Conservation (phyloP, 2,113 vertebrate species). For the Peromyscus leucopus region DNA sequence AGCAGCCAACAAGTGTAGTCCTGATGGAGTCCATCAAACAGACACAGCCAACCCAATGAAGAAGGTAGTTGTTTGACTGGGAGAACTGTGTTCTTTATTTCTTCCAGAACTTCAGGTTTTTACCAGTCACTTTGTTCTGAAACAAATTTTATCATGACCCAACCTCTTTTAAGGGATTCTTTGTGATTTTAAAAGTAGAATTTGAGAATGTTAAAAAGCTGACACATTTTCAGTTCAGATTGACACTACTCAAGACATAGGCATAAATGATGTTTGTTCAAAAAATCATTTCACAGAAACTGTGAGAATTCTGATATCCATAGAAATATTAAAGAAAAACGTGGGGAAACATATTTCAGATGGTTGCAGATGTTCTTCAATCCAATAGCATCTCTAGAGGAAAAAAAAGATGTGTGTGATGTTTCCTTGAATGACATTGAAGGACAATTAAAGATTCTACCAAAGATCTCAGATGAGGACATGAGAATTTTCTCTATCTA, state of each 20-base stretch:
- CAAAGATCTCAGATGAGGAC: not conserved
- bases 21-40: not conserved
- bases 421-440: constrained; percentile 61
- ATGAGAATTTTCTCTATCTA: not conserved
- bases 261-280: constrained; percentile 60
- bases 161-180: not conserved
- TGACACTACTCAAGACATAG: constrained; percentile 56
- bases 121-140: constrained; percentile 2
- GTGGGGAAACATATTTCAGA: constrained; percentile 51
- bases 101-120: not conserved
- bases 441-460: constrained; percentile 58
- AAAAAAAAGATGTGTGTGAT: not conserved
- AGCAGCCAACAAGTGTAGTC: not conserved
- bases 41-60: too few species aligned
- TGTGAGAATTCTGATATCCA: constrained; percentile 69
- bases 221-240: constrained; percentile 58
- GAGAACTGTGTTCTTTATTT: not conserved
- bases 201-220: constrained; percentile 63
- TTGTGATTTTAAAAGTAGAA: constrained; percentile 50
- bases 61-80: too few species aligned
- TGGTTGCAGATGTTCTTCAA: constrained; percentile 74
- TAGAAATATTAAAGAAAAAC: constrained; percentile 68
- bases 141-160: not conserved
- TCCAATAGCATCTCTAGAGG: constrained; percentile 49
- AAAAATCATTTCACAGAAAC: constrained; percentile 58